These are phyloP conservation scores for Rotaria macrura DNA, from an alignment of 2,888 invertebrate genomes.

Conservation along the genomic window DNA sequence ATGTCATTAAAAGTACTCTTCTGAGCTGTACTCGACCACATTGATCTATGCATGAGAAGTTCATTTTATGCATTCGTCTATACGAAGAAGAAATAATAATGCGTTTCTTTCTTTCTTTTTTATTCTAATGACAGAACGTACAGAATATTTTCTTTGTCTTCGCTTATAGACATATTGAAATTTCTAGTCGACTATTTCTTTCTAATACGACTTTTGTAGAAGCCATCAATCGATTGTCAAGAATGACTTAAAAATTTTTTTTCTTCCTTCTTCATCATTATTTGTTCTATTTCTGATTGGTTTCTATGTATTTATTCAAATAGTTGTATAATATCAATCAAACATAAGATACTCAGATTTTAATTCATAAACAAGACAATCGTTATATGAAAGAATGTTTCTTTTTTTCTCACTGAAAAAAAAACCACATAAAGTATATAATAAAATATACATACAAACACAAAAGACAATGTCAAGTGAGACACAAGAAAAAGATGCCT, in stretches of 20 bases:
- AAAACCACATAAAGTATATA: not conserved
- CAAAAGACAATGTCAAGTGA: too few relatives aligned
- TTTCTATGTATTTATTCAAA: slow-evolving; percentile 3
- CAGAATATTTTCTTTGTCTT: too few relatives aligned
- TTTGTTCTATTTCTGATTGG: not conserved
- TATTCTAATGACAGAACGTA: too few relatives aligned
- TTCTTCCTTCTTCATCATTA: not conserved
- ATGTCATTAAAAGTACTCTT: too few relatives aligned
- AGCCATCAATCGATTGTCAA: not conserved
- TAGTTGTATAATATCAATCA: slow-evolving; percentile 11
- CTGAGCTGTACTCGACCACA: too few relatives aligned
- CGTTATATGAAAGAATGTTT: not conserved
- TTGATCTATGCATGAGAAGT: too few relatives aligned
- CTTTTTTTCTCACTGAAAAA: not conserved
- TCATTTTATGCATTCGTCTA: too few relatives aligned
- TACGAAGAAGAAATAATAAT: too few relatives aligned
- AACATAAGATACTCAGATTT: not conserved
- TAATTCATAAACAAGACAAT: slow-evolving; percentile 1
- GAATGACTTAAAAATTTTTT: not conserved
- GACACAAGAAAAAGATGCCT: not conserved
- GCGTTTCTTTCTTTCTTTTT: too few relatives aligned
- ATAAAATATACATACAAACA: not conserved
- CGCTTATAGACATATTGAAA: too few relatives aligned
- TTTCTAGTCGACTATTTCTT: too few relatives aligned
- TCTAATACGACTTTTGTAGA: too few relatives aligned